A percentile compares a stretch with the other conserved stretches of the same genome.
Conservation (phyloP, 2,113 vertebrate species). For the Myotis davidii region DNA sequence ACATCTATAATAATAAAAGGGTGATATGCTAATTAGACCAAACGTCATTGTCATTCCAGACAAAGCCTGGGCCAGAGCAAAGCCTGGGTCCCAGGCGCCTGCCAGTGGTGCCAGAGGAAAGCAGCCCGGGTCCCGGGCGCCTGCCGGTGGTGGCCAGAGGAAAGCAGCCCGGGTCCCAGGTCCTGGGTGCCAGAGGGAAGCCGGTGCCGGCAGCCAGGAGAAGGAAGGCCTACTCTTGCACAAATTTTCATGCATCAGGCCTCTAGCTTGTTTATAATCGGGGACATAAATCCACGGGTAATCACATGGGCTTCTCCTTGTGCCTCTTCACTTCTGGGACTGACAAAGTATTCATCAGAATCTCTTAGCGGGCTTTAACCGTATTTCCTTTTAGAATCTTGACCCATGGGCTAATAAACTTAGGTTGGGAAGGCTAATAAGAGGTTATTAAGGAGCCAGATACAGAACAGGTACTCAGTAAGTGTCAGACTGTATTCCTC, state of each 20-base stretch:
- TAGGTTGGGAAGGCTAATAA: not conserved
- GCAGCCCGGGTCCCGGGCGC: no score
- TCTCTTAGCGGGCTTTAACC: not conserved
- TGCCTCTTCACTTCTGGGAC: not conserved
- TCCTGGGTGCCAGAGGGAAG: no score
- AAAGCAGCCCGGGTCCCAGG: no score
- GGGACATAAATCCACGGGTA: not conserved
- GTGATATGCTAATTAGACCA: no score
- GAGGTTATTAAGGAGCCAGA: not conserved
- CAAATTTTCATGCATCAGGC: no score
- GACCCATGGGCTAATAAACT: not conserved
- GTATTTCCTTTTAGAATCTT: not conserved
- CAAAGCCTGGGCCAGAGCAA: fast-evolving
- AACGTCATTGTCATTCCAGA: no score
- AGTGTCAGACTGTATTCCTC: not conserved
- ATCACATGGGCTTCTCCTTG: not conserved
- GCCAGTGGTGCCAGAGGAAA: no score
- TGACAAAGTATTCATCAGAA: not conserved
- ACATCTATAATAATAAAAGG: no score
- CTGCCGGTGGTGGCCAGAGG: no score
- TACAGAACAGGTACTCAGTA: not conserved
- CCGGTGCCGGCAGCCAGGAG: no score
- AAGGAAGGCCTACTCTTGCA: no score
- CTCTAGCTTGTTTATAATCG: not conserved
- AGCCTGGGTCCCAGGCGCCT: no score